Conservation (phyloP, 2,797 vertebrate species). For the Coracias cyanogaster region DNA sequence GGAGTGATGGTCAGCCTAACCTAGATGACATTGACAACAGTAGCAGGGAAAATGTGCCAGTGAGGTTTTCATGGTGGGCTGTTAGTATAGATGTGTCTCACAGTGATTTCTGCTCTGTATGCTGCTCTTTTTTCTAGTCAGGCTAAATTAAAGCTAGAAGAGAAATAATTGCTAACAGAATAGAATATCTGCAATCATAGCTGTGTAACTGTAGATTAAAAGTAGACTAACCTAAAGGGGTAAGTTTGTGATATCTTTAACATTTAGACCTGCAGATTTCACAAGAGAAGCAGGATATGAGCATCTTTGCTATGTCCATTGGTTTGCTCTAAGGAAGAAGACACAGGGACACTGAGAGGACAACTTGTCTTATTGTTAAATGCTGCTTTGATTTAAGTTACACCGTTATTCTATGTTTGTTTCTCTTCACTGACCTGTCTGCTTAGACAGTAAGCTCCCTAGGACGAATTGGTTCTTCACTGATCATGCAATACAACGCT, state of each 20-base stretch:
- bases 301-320: neutral
- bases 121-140: neutral
- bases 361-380: neutral
- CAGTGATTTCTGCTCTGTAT: neutral
- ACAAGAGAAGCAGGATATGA: neutral
- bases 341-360: neutral
- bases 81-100: neutral
- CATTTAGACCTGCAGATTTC: neutral
- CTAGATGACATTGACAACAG: neutral
- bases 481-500: fast-evolving
- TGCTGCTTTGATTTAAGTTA: neutral
- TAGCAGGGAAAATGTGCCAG: neutral
- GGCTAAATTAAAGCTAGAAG: neutral
- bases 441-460: neutral
- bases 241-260: neutral
- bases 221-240: neutral
- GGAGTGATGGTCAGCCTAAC: neutral
- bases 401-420: neutral
- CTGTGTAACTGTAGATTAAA: neutral
- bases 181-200: neutral
- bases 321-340: neutral
- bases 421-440: neutral
- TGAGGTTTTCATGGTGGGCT: neutral
- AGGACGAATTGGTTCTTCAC: neutral
- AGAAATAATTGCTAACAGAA: neutral